A percentile compares a stretch with the other conserved stretches of the same genome.
phyloP scores from a whole-genome alignment of 1,140 invertebrate species.

The Colletes gigas region DNA sequence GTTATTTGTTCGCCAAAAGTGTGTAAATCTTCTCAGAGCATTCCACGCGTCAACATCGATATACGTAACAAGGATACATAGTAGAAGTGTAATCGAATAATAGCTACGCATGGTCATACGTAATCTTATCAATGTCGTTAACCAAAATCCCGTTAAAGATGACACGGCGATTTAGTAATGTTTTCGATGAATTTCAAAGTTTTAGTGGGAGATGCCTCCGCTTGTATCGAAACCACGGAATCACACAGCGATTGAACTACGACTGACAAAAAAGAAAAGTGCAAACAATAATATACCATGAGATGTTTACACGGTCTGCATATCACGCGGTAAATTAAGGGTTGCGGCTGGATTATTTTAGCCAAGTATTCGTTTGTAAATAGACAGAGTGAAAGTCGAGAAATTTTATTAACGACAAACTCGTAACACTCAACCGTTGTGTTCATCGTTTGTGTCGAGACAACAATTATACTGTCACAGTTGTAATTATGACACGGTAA shows the following conservation, averaged over 20 bases:
- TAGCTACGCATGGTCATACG: constrained; percentile 3
- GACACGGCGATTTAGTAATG: no score
- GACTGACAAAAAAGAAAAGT: constrained; percentile 4
- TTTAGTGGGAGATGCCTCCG: neutral
- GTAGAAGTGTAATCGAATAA: constrained; percentile 2
- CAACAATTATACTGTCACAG: constrained; percentile 43
- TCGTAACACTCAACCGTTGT: constrained; percentile 36
- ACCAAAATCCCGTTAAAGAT: no score
- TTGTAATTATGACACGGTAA: constrained; percentile 13
- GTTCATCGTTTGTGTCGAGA: constrained; percentile 30
- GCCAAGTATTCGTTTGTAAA: neutral
- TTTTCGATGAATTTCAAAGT: no score
- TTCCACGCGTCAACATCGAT: constrained; percentile 36
- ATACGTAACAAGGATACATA: constrained; percentile 1
- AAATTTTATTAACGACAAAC: constrained; percentile 43
- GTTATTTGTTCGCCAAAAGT: constrained; percentile 47
- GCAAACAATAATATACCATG: constrained; percentile 48
- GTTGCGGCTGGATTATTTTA: neutral
- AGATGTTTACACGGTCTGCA: constrained; percentile 51
- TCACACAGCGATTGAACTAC: neutral
- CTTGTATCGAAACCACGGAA: neutral
- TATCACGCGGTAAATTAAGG: constrained; percentile 31
- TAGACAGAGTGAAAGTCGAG: constrained; percentile 37
- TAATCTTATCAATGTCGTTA: no score
- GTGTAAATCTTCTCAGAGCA: constrained; percentile 23